A percentile compares a stretch with the other conserved stretches of the same genome.
Evolutionary conservation across 1,140 invertebrate species (phyloP).

Genomic region (Lasioglossum albipes): DNA sequence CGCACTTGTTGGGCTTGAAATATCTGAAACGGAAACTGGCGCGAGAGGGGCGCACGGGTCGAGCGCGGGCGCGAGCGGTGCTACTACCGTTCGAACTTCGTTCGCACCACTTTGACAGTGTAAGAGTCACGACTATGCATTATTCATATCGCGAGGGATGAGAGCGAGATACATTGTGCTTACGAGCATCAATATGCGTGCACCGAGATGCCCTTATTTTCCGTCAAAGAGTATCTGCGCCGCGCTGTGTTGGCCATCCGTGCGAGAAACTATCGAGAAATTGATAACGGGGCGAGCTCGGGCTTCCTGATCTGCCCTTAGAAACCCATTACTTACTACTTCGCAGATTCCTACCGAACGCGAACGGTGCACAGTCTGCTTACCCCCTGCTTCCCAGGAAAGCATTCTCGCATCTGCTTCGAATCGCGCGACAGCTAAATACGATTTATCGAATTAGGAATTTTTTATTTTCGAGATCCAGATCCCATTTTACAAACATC

Average conservation of each 20-base stretch:
- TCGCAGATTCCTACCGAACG: neutral
- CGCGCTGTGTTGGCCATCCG: neutral
- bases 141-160: slow-evolving; percentile 62
- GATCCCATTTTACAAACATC: no score
- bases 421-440: no score
- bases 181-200: slow-evolving; percentile 67
- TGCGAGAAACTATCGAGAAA: slow-evolving; percentile 20
- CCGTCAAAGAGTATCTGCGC: slow-evolving; percentile 41
- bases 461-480: no score
- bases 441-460: no score
- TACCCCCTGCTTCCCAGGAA: no score
- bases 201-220: slow-evolving; percentile 54
- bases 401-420: no score
- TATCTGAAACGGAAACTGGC: slow-evolving; percentile 42
- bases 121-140: slow-evolving; percentile 61
- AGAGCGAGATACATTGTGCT: slow-evolving; percentile 64
- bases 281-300: neutral
- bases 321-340: slow-evolving; percentile 2
- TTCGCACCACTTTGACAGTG: slow-evolving; percentile 58
- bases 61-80: neutral
- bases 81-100: slow-evolving; percentile 52
- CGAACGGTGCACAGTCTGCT: no score
- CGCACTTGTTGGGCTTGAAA: slow-evolving; percentile 21
- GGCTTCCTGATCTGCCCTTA: neutral
- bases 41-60: no score